phyloP scores from a whole-genome alignment of 2,113 vertebrate genomes.

The Sinocyclocheilus maitianheensis region DNA sequence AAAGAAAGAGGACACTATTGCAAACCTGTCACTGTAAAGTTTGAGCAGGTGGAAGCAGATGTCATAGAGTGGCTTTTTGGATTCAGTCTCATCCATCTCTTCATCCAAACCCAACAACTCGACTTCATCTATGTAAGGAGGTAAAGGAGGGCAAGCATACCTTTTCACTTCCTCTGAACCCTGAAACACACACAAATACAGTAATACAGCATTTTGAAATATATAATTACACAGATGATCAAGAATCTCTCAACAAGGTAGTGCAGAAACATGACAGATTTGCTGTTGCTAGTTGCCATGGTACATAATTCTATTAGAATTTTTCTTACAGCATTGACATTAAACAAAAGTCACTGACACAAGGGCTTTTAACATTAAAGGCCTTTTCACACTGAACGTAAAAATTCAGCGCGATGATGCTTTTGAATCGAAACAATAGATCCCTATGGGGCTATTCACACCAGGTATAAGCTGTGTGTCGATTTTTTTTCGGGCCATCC shows the following conservation, averaged over 20 bases:
- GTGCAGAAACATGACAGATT: neutral
- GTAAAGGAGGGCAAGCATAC: slow-evolving; percentile 88
- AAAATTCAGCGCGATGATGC: too few relatives aligned
- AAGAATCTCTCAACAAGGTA: neutral
- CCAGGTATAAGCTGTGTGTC: too few relatives aligned
- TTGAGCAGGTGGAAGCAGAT: slow-evolving; percentile 94
- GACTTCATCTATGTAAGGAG: slow-evolving; percentile 82
- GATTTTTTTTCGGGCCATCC: too few relatives aligned
- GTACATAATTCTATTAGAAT: neutral
- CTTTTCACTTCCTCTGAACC: slow-evolving; percentile 75
- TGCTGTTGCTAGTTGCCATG: neutral
- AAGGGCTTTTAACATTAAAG: too few relatives aligned
- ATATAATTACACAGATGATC: neutral
- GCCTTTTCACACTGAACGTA: too few relatives aligned
- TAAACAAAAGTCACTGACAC: too few relatives aligned
- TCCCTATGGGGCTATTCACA: too few relatives aligned
- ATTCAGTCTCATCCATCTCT: slow-evolving; percentile 65
- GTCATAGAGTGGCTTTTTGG: slow-evolving; percentile 78
- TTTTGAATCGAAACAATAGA: too few relatives aligned
- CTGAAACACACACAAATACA: slow-evolving; percentile 62
- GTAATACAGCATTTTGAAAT: neutral
- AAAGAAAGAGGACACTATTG: neutral
- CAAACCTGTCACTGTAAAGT: slow-evolving; percentile 92
- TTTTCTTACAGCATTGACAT: too few relatives aligned
- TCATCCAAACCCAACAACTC: slow-evolving; percentile 62